phyloP scores from a whole-genome alignment of 2,888 invertebrate species.

The Zelleria hepariella region DNA sequence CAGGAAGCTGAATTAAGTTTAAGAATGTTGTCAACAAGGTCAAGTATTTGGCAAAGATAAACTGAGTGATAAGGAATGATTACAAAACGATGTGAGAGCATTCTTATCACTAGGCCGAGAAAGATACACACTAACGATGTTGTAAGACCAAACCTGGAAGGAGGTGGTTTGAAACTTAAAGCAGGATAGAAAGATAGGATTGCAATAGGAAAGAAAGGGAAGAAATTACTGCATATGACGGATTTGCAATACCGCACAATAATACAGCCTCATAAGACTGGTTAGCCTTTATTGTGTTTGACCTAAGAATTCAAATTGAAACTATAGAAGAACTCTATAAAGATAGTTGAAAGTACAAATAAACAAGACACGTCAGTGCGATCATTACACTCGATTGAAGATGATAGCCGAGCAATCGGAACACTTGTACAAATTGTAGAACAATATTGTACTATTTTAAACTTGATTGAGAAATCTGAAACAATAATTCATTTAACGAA shows the following conservation, averaged over 20 bases:
- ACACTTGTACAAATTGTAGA: constrained; percentile 22
- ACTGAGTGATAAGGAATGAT: constrained; percentile 32
- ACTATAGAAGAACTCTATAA: neutral
- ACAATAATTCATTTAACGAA: neutral
- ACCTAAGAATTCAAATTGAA: no score
- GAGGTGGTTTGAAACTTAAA: neutral
- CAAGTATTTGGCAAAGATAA: constrained; percentile 18
- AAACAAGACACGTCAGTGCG: neutral
- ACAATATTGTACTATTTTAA: no score
- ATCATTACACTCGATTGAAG: constrained; percentile 25
- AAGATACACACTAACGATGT: neutral
- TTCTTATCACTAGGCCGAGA: constrained; percentile 15
- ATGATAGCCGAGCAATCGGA: constrained; percentile 14
- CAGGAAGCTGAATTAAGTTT: no score
- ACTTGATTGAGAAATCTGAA: neutral
- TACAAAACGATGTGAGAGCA: constrained; percentile 11
- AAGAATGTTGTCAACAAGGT: constrained; percentile 31
- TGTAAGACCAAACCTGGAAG: neutral
- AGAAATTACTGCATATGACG: neutral
- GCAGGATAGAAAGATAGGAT: neutral
- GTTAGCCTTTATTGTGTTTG: no score
- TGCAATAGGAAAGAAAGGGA: neutral
- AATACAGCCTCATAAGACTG: no score
- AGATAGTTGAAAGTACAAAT: neutral
- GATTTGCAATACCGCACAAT: neutral